Evolutionary conservation across 1,140 invertebrate species (phyloP).

Genomic region (Teleopsis dalmanni): DNA sequence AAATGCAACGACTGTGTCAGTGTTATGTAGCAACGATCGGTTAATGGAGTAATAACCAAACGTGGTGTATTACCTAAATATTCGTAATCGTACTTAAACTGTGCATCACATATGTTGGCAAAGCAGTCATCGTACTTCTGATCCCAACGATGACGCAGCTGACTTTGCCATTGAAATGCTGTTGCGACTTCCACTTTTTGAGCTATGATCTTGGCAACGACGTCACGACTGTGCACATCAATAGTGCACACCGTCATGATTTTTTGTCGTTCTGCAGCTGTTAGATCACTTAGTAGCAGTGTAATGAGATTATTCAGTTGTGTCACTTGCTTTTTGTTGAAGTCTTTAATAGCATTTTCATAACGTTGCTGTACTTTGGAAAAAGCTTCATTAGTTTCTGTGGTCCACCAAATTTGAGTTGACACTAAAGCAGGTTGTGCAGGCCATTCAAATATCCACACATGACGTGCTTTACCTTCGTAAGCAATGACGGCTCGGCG

Average conservation of each 20-base stretch:
- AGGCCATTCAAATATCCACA: slow-evolving; percentile 89
- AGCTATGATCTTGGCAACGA: slow-evolving; percentile 74
- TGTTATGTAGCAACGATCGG: slow-evolving; percentile 87
- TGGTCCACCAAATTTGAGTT: slow-evolving; percentile 93
- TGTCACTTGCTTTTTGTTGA: slow-evolving; percentile 81
- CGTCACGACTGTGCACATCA: slow-evolving; percentile 84
- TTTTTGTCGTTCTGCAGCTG: slow-evolving; percentile 78
- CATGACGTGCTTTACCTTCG: slow-evolving; percentile 81
- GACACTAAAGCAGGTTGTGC: slow-evolving; percentile 78
- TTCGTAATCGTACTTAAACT: slow-evolving; percentile 87
- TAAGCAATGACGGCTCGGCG: slow-evolving; percentile 73
- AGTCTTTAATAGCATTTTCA: slow-evolving; percentile 88
- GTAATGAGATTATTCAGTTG: slow-evolving; percentile 76
- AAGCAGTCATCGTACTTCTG: slow-evolving; percentile 73
- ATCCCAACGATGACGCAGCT: slow-evolving; percentile 85
- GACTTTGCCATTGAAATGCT: slow-evolving; percentile 88
- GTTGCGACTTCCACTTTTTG: slow-evolving; percentile 73
- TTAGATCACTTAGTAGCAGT: slow-evolving; percentile 72
- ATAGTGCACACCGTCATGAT: slow-evolving; percentile 95
- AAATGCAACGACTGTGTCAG: slow-evolving; percentile 82
- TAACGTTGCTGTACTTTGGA: slow-evolving; percentile 84
- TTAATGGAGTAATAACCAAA: slow-evolving; percentile 81
- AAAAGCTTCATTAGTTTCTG: slow-evolving; percentile 85
- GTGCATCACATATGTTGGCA: slow-evolving; percentile 88
- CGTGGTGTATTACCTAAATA: slow-evolving; percentile 85